Base-by-base conservation (phyloP, 2,797 vertebrate species). In the Gymnodraco acuticeps region DNA sequence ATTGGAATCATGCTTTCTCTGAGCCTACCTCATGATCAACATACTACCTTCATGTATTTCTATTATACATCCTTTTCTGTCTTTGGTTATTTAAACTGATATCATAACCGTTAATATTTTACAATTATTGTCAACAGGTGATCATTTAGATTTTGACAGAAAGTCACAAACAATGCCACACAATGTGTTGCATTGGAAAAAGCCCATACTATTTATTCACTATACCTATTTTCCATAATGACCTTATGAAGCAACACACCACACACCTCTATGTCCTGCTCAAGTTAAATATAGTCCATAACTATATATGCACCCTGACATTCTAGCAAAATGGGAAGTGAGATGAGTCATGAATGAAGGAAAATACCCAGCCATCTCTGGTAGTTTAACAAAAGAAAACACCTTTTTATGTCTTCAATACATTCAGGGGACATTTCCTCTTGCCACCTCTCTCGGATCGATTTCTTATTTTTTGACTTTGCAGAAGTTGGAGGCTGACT, bases 401-500 rank as follows among this genome's bases (percentile, higher is more conserved):
- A 47, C 19, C 6, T 15, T 33, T 42, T 19, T 42, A 66, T 76
- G 67, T 52, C 15, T n/a, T 46, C 45, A 67, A 81, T 83, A 83
- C 83, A 88, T 78, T 71, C 69, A 48, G 50, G 65, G 64, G 62
- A 66, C 58, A 16, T 83, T 87, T 88, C 86, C 70, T 65, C 51
- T 8, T 76, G 80, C 77, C 74, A 67, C 54, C 77, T 76, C 64
- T 56, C 27, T 64, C 8, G 2, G 71, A 86, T 88, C 64, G 20
- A 80, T 89, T 82, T 75, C 74, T 73, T 80, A 70, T 77, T 73
- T 85, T 81, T 85, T 15, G 2, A 72, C 73, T 84, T 86, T 87
- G 69, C 75, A 77, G 73, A 80, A 85, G 75, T 80, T 75, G 72
- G 55, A 64, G 43, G 76, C 63, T 76, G 82, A 87, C 77, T 87